These are phyloP conservation scores for Eupithecia subfuscata DNA, from an alignment of 2,888 invertebrate genomes.

Conservation along the genomic window DNA sequence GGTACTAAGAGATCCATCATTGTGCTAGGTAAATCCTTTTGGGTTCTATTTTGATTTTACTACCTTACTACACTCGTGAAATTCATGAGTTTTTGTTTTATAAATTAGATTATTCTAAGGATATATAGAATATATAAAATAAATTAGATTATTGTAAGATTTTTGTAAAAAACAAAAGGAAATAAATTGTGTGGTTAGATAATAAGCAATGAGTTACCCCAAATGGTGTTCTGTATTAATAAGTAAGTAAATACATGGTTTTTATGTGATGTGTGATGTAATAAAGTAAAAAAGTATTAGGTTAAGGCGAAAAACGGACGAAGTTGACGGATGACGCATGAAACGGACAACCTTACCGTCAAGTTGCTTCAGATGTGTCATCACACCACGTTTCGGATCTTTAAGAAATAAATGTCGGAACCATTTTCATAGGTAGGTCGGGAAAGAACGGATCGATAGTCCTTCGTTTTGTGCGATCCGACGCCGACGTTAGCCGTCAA, in stretches of 20 bases:
- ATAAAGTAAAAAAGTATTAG: neutral
- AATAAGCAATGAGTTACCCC: slow-evolving; percentile 25
- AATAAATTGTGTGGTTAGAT: neutral
- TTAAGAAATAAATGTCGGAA: too few species aligned
- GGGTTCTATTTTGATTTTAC: neutral
- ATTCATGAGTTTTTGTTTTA: neutral
- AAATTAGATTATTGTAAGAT: neutral
- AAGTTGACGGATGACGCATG: too few species aligned
- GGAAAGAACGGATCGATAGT: too few species aligned
- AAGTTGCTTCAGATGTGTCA: too few species aligned
- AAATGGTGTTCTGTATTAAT: slow-evolving; percentile 25
- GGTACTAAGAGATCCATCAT: neutral
- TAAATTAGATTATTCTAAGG: neutral
- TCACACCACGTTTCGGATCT: too few species aligned
- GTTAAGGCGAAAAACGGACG: neutral
- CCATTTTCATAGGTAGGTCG: too few species aligned
- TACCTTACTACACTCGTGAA: neutral
- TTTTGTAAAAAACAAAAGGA: neutral
- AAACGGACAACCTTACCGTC: too few species aligned
- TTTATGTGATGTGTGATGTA: neutral
- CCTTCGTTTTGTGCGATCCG: too few species aligned
- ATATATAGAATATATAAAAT: too few species aligned
- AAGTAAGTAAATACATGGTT: neutral
- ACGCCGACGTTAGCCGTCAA: too few species aligned
- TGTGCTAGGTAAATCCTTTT: neutral